Evolutionary conservation across 2,113 vertebrate genomes (phyloP), one percentile per base, ranked within the genome.

Genomic region (Dasyornis broadbenti): DNA sequence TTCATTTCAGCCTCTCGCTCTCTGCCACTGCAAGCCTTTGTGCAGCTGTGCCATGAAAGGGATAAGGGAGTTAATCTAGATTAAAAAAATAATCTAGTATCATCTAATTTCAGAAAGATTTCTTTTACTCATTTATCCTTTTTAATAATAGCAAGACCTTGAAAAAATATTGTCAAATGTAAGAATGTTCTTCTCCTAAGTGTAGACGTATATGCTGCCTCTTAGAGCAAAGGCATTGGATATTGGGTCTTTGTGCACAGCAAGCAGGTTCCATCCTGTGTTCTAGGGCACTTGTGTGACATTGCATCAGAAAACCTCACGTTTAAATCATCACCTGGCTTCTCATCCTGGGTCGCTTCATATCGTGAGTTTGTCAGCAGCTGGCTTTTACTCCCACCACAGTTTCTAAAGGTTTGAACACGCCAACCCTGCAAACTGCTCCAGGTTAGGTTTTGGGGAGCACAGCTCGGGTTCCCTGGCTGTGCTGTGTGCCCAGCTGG

Each of bases 351-450:
- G 49, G 7, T 92, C 72, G 20, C 24, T 56, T 75, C 19, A 1
- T 19, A 16, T 5, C 26, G 23, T 70, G 37, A 23, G 17, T 39
- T 71, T 76, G 44, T 26, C 44, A 54, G 69, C 20, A 33, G 33
- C 4, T 71, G 18, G 24, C 37, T 82, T 82, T 60, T 69, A 19
- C 22, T 75, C 31, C 21, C 73, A 18, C 1, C 2, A 9, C 14
- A 2, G 15, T 35, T 64, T 60, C 13, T 72, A 1, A 2, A 47
- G 60, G 37, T 26, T 87, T n/a, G 28, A 18, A 11, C 35, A 5
- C 0, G 3, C 0, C 28, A 6, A 1, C 1, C 1, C 15, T 28
- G 40, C 24, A 10, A 2, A 9, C 2, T 8, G 45, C 68, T 69
- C 9, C 14, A 2, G 39, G 31, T 7, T 0, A 0, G 5, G 2